Evolutionary conservation across 2,888 invertebrate species (phyloP), one percentile per base, ranked within the genome.

Genomic region (Holacanthella duospinosa): DNA sequence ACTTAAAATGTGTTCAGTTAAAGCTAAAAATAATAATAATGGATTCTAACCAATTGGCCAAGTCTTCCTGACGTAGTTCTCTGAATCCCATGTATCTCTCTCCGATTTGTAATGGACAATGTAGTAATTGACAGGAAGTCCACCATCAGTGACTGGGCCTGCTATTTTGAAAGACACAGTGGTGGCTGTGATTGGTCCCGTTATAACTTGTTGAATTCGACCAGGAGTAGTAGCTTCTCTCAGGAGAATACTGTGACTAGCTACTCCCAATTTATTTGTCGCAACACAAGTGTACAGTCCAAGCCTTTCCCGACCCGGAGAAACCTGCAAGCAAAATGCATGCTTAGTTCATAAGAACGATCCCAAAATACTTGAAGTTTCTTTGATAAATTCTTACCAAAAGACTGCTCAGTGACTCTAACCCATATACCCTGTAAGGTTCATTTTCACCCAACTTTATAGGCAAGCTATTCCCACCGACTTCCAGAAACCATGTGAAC

Each of bases 281-380:
- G 93, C 93, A 56, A 87, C 80, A 75, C 93, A 93, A 75, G 85
- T 87, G 78, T 91, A 93, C 26, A 80, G 79, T 0, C 86, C 86
- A 73, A 86, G 93, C 64, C 85, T 84, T 43, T 81, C 79, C 16
- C 77, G 78, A 66, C 87, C 85, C 0, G 81, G 75, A 0, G 92
- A n/a, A n/a, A n/a, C n/a, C n/a, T n/a, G n/a, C n/a, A n/a, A 89
- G 4, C 54, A n/a, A n/a, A n/a, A n/a, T n/a, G n/a, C n/a, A n/a
- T n/a, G n/a, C n/a, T n/a, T n/a, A n/a, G n/a, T n/a, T n/a, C n/a
- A n/a, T n/a, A n/a, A n/a, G n/a, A n/a, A n/a, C n/a, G n/a, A n/a
- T n/a, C n/a, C n/a, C n/a, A n/a, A n/a, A n/a, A n/a, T n/a, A n/a
- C n/a, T n/a, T n/a, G n/a, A n/a, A n/a, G n/a, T n/a, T n/a, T n/a